Percentiles rank a stretch among this genome's conserved stretches.
These are phyloP conservation scores for Enteromius mattozi DNA, from an alignment of 2,797 vertebrate species.

Conservation along the genomic window DNA sequence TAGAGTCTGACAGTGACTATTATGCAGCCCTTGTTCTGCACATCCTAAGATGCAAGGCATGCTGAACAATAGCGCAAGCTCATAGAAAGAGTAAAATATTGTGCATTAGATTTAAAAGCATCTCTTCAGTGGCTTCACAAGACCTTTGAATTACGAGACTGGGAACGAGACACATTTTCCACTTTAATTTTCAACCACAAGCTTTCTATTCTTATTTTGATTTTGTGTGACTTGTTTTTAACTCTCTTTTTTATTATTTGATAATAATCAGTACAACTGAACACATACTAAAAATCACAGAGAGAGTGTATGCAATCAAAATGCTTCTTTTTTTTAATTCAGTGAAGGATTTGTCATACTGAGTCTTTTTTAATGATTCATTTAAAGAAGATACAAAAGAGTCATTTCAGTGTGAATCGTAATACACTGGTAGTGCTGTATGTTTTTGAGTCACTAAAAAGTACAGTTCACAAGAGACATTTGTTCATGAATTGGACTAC, in stretches of 20 bases:
- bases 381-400: neutral
- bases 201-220: neutral
- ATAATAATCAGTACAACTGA: neutral
- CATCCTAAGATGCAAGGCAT: neutral
- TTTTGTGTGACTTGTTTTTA: neutral
- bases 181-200: neutral
- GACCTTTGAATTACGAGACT: neutral
- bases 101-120: neutral
- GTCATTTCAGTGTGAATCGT: neutral
- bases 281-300: neutral
- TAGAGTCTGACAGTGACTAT: constrained; percentile 3
- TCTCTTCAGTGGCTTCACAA: neutral
- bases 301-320: neutral
- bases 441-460: neutral
- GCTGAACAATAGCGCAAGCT: neutral
- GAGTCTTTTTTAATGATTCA: neutral
- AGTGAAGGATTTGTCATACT: neutral
- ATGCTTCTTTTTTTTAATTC: neutral
- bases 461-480: too few species aligned
- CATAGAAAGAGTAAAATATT: constrained; percentile 6
- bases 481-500: neutral
- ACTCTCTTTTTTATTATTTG: neutral
- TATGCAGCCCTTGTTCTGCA: neutral
- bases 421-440: neutral
- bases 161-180: neutral